phyloP scores from a whole-genome alignment of 2,797 vertebrate species.

The Siniperca obscura region DNA sequence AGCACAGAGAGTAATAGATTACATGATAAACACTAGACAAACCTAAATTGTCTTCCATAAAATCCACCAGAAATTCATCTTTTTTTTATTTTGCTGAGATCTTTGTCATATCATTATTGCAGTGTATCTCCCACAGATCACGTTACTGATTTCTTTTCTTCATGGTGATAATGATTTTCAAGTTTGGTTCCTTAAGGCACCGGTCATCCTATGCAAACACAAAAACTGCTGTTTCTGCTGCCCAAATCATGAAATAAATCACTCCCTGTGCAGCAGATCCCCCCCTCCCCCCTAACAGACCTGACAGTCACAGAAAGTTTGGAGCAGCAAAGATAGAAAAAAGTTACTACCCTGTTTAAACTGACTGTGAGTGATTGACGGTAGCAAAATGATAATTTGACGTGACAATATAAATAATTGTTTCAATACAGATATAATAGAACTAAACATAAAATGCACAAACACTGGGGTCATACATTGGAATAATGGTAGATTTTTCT shows the following conservation, averaged over 20 bases:
- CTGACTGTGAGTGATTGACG: background rate
- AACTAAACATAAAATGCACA: background rate
- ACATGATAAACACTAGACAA: slow-evolving; percentile 34
- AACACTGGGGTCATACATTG: background rate
- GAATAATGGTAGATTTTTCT: background rate
- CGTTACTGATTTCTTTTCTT: background rate
- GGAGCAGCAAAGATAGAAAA: background rate
- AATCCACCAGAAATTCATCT: slow-evolving; percentile 3
- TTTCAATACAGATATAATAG: background rate
- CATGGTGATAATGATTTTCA: background rate
- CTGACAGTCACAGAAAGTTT: background rate
- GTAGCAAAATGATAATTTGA: slow-evolving; percentile 12
- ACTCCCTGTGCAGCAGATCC: background rate
- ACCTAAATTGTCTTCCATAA: background rate
- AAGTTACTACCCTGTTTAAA: background rate
- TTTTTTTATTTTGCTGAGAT: background rate
- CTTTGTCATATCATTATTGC: background rate
- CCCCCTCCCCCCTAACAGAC: background rate
- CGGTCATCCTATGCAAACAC: background rate
- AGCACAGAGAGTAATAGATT: slow-evolving; percentile 14
- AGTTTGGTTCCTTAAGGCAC: background rate
- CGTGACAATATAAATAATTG: background rate
- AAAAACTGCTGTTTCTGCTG: background rate
- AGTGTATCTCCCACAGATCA: background rate
- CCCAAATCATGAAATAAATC: slow-evolving; percentile 1